These are phyloP conservation scores for Meda fulgida DNA, from an alignment of 2,797 vertebrate genomes.

Conservation along the genomic window DNA sequence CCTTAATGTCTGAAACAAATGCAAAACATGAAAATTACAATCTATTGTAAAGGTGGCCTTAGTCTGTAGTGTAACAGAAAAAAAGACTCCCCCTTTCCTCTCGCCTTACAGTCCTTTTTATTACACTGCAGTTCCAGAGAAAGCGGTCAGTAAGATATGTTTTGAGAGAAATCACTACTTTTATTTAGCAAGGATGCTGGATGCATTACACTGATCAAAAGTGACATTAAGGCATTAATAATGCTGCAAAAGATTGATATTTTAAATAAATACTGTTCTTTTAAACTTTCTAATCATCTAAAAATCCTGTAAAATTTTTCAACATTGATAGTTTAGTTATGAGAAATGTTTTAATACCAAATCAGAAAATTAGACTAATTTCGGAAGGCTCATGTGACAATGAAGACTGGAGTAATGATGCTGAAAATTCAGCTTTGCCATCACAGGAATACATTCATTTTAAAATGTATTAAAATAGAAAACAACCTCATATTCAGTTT, in stretches of 20 bases:
- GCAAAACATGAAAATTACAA: neutral
- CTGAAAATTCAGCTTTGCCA: neutral
- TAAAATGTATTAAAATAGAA: too few species aligned
- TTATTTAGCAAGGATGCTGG: neutral
- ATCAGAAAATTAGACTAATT: neutral
- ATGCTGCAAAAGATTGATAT: neutral
- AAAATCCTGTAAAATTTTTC: neutral
- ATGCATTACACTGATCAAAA: neutral
- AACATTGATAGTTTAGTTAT: neutral
- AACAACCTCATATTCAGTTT: neutral
- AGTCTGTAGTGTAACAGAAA: too few species aligned
- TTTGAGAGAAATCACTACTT: neutral
- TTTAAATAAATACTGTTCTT: neutral
- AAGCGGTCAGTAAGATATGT: neutral
- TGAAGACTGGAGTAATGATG: neutral
- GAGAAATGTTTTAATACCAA: neutral
- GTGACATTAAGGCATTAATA: neutral
- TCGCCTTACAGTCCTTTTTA: neutral
- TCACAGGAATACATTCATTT: too few species aligned
- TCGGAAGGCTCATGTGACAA: neutral
- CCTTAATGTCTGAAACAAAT: constrained; percentile 83
- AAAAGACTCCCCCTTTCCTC: neutral
- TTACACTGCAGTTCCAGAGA: neutral
- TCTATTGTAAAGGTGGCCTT: neutral
- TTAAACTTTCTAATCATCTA: neutral